Base-by-base conservation (phyloP, 1,140 invertebrate species). In the Augochlora pura region DNA sequence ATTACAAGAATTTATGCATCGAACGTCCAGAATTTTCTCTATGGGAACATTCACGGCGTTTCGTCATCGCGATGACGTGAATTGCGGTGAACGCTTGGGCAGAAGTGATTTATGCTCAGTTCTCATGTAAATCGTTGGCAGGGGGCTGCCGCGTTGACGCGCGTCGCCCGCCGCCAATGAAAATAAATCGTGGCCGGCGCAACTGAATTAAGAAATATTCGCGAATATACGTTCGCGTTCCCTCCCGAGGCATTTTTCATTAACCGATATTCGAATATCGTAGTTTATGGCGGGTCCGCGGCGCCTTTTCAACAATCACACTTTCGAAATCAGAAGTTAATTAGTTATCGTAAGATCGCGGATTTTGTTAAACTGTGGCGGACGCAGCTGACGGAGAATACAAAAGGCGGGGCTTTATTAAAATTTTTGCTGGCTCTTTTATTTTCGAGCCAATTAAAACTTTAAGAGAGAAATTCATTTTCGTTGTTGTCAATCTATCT, bases 51-150 rank as follows among this genome's bases (percentile, higher is more conserved):
- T 84, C 78, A 16, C 10, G 74, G 84, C 79, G 68, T 87, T 87
- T 82, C 85, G 86, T 86, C 84, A 87, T 87, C 69, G 49, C 60
- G 79, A 84, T 78, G 86, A 85, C 86, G 81, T 82, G 86, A 85
- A 87, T 87, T 83, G 83, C 83, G 76, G 80, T 66, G 67, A 71
- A 73, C 76, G 66, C 66, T 69, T 60, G 75, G 64, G 85, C 79
- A 75, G 60, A 85, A 83, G 77, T 85, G 84, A 86, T 86, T 86
- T 86, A 86, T 86, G 82, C 80, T 59, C 52, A 42, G 72, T 75
- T 81, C 42, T 63, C 57, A 27, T 74, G 77, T 81, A 78, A 73
- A 68, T 54, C 74, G 38, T 23, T 27, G 77, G 77, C 60, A 39
- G 75, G 60, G 67, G 27, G 46, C 62, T 23, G 46, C 21, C n/a